These are phyloP conservation scores for Tubulanus polymorphus DNA, from an alignment of 2,888 invertebrate genomes.

Conservation along the genomic window DNA sequence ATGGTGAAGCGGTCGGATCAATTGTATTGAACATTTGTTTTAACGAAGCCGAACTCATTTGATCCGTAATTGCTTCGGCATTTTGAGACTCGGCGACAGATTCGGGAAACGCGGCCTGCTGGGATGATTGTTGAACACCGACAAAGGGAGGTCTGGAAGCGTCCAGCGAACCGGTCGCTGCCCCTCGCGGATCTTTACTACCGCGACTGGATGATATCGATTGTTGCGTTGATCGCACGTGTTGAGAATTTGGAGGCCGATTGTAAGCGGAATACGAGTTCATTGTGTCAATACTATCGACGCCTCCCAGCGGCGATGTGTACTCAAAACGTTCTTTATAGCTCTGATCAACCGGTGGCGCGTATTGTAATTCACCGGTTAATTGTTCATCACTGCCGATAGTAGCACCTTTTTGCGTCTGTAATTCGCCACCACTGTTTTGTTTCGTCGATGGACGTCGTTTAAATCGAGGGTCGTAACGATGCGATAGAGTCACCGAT, in stretches of 20 bases:
- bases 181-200: background rate
- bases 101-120: too few species aligned
- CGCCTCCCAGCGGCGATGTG: background rate
- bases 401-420: too few species aligned
- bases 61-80: too few species aligned
- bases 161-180: too few species aligned
- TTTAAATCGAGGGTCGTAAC: background rate
- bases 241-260: background rate
- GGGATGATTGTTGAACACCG: too few species aligned
- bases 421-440: too few species aligned
- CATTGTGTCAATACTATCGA: background rate
- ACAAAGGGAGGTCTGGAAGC: too few species aligned
- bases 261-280: background rate
- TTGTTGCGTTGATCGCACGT: background rate
- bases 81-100: too few species aligned
- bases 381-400: too few species aligned
- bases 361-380: background rate
- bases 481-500: background rate
- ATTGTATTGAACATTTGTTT: conserved; percentile 54
- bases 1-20: conserved; percentile 54
- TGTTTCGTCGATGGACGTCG: background rate
- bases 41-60: conserved; percentile 27
- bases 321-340: background rate
- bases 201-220: background rate
- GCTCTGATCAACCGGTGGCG: background rate